Evolutionary conservation across 2,888 invertebrate species (phyloP), one percentile per base, ranked within the genome.

Genomic region (Troilus luridus): DNA sequence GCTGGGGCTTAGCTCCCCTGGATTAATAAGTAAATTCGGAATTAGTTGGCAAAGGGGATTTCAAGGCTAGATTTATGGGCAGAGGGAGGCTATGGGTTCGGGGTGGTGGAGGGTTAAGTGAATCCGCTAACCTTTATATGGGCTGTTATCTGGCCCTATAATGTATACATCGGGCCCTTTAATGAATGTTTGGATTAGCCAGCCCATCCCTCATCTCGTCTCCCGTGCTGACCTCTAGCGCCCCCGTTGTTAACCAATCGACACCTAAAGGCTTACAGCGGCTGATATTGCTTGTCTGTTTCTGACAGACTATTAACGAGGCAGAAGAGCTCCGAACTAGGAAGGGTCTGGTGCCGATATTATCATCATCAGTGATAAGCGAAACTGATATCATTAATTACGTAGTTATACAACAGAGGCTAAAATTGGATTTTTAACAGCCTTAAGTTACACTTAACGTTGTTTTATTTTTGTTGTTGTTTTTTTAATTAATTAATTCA

Each of bases 41-140:
- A 88, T 88, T 88, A 88, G 88, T 88, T 88, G 88, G 88, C 60
- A 88, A 88, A 88, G 88, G 88, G 88, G 88, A 88, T 88, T 88
- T 88, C 60, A 64, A 58, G 64, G 64, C 59, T 88, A 58, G 88
- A 88, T 88, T 88, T 88, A 88, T 60, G 58, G 54, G 60, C 21
- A 0, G 58, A 21, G 60, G 0, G 58, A 21, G 60, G 60, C 62
- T 64, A 88, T 88, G 27, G 54, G 88, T 60, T 88, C 60, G 41
- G 81, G 54, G 85, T 2, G 56, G 85, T 19, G 27, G 27, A 27
- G 72, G 72, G 27, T 41, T 77, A 77, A 77, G 72, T 77, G 72
- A 77, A 77, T 77, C 72, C 72, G 41, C 72, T 77, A 77, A 77
- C 72, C 72, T 77, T 77, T 77, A 77, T 77, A 77, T 77, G 72